Evolutionary conservation across 2,797 vertebrate species (phyloP), one percentile per base, ranked within the genome.

Genomic region (Halcyon chelicuti): DNA sequence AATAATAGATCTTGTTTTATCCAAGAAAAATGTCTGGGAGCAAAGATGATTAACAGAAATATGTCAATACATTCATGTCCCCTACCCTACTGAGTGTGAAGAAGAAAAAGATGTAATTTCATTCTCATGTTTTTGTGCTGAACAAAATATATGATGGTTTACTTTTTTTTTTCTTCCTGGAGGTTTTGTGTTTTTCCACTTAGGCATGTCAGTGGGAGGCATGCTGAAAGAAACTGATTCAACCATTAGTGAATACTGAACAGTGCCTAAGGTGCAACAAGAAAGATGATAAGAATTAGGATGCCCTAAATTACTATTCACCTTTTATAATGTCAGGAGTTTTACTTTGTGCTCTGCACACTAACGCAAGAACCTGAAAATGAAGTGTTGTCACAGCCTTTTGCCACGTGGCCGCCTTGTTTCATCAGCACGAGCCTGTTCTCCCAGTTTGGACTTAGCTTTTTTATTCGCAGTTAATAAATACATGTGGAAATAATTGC

Each of bases 11-110:
- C 82, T 77, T 81, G 66, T 86, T 93, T 92, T 74, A 86, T 94
- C 73, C 82, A 91, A 82, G 66, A 80, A 65, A 93, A 83, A 91
- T 73, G 51, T 90, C 86, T 94, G 67, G 60, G 72, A 94, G 82
- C 77, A 77, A 86, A 84, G 66, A 87, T 83, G 47, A 92, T 89
- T 81, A 95, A 93, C 79, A 90, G 90, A 93, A 95, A 93, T 82
- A 62, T 58, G 67, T 82, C 90, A 67, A 67, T 96, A 78, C 85
- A 77, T 93, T 91, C 80, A 63, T 68, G 86, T 95, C 91, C 9
- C 5, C 31, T 90, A 85, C 44, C 80, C 77, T 77, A 29, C 75
- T 87, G 90, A 90, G 90, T 88, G 80, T 88, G 75, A 91, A 91
- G 92, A 79, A 55, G 81, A 54, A 93, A 86, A 94, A 73, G 73